These are phyloP conservation scores for Passer montanus DNA, from an alignment of 2,113 vertebrate genomes.

Conservation along the genomic window DNA sequence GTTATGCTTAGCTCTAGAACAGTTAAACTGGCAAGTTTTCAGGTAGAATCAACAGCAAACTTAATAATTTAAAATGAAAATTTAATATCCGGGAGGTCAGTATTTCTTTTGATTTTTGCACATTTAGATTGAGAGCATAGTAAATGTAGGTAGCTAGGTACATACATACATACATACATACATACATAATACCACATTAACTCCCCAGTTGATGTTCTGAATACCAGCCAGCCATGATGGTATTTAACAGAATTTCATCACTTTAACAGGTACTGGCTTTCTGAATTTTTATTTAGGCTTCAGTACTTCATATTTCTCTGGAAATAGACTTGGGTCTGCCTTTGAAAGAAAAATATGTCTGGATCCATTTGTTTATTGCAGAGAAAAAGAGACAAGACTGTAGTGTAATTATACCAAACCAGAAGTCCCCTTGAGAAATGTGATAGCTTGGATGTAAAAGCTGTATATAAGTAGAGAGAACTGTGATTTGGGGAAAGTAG, in stretches of 20 bases:
- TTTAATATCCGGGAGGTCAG: neutral
- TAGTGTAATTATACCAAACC: neutral
- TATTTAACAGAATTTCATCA: neutral
- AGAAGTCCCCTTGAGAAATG: neutral
- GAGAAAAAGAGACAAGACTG: neutral
- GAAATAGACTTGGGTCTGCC: neutral
- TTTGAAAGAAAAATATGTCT: neutral
- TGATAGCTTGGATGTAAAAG: neutral
- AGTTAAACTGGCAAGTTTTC: neutral
- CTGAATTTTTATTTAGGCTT: neutral
- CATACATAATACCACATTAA: neutral
- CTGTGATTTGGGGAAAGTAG: neutral
- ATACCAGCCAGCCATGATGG: neutral
- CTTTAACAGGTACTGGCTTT: neutral
- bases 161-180: neutral
- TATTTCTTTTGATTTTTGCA: neutral
- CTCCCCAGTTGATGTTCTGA: neutral
- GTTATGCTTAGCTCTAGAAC: neutral
- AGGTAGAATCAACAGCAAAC: neutral
- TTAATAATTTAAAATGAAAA: neutral
- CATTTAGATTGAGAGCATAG: neutral
- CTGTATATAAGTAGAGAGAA: neutral
- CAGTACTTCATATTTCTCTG: neutral
- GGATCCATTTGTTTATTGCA: neutral
- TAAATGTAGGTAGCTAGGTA: neutral